Evolutionary conservation across 2,113 vertebrate genomes (phyloP), one percentile per base, ranked within the genome.

Genomic region (Mionectes macconnelli): DNA sequence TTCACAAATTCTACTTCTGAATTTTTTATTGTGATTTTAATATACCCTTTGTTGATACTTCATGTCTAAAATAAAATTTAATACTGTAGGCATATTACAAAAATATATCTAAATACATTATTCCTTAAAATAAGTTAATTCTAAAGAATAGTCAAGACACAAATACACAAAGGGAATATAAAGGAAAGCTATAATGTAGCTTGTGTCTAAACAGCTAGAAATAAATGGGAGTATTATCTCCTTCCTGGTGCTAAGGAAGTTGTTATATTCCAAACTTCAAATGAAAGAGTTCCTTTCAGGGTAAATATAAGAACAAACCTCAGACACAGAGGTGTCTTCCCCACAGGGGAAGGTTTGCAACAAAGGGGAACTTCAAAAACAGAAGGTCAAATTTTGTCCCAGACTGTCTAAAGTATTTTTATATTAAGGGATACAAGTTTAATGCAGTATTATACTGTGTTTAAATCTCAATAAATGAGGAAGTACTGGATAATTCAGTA

Each of bases 1-100:
- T 97, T 95, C 77, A 91, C 86, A 97, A 95, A 89, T 85, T 95
- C 44, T 24, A 88, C 35, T 94, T 87, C 30, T 68, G 56, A 96
- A 89, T 88, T 95, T 96, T 94, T 96, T 82, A 67, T 79, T 79
- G 37, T 57, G 19, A 66, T 91, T 92, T 96, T 95, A 89, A 78
- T 93, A 74, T 37, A 78, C 39, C 69, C 75, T 94, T 97, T 94
- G 44, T 91, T 84, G 57, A 94, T 44, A 42, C 3, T 55, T 24
- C 66, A 75, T 68, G 90, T 31, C 49, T 85, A 79, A 96, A 97
- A 92, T 83, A 59, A 28, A 82, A 87, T 95, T 75, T 77, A 93
- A 96, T 79, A 47, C 0, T 10, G 68, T 52, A 84, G 55, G 76
- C 23, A 79, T 84, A 62, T 73, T 42, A n/a, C 74, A 88, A 42